Evolutionary conservation across 30 jellyfish, hydroid and myxozoan species (phyloP).

Genomic region (Mastigias papua): DNA sequence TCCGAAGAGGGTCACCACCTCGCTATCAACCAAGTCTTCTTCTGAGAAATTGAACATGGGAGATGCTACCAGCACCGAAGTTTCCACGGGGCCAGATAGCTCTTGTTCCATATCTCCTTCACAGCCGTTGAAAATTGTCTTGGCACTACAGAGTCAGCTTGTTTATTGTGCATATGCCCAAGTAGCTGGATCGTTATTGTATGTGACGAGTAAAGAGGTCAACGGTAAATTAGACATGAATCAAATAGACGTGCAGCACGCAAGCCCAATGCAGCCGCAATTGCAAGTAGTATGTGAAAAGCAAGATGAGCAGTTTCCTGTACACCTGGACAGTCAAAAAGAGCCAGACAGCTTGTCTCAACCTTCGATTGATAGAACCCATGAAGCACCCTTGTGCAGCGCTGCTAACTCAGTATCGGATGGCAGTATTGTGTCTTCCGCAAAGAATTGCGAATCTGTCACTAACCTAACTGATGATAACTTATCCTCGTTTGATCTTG

Average conservation of each 20-base stretch:
- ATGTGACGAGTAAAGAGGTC: not conserved
- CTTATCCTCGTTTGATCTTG: not conserved
- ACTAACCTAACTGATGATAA: not conserved
- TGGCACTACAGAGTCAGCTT: constrained; percentile 6
- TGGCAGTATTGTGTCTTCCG: not conserved
- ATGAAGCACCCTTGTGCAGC: not conserved
- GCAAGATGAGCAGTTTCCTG: not conserved
- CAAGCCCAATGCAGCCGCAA: not conserved
- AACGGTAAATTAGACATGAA: not conserved
- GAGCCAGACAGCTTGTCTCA: not conserved
- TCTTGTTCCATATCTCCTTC: not conserved
- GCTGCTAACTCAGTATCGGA: not conserved
- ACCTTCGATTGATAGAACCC: not conserved
- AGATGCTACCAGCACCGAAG: not conserved
- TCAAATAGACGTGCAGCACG: not conserved
- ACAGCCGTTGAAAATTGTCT: not conserved
- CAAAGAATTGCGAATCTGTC: not conserved
- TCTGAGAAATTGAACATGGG: not conserved
- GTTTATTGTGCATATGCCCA: not conserved
- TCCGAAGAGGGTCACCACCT: not conserved
- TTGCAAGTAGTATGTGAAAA: not conserved
- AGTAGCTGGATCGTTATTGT: not conserved
- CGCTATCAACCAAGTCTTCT: not conserved
- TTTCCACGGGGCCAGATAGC: not conserved
- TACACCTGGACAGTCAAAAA: not conserved